Conservation (phyloP, 2,113 vertebrate species). For the Nicator chloris region DNA sequence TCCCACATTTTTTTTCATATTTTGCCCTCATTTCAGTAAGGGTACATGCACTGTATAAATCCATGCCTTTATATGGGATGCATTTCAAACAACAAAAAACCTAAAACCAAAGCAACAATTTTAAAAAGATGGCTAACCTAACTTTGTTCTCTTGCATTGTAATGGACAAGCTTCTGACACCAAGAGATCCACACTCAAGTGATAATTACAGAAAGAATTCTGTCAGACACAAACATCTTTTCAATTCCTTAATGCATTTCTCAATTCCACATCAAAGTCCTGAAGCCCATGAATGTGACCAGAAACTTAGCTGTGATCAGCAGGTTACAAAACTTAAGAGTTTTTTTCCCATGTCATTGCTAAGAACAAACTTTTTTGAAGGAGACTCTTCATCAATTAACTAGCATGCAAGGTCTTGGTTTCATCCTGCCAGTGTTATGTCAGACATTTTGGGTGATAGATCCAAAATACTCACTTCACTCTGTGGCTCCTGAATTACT, state of each 20-base stretch:
- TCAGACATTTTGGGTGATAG: not conserved
- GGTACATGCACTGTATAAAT: not conserved
- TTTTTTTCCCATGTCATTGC: not conserved
- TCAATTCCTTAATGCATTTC: not conserved
- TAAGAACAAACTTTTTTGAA: not conserved
- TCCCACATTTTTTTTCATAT: not conserved
- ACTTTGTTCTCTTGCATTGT: not conserved
- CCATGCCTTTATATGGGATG: rapidly evolving
- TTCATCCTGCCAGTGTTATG: not conserved
- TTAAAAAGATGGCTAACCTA: not conserved
- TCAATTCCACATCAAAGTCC: not conserved
- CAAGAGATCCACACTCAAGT: not conserved
- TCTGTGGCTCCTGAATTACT: constrained; percentile 95
- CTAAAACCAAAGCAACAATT: not conserved
- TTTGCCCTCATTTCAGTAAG: not conserved
- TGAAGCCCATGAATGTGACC: not conserved
- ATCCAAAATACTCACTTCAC: constrained; percentile 81
- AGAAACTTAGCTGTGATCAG: not conserved
- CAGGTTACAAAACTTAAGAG: not conserved
- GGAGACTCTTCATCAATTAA: not conserved
- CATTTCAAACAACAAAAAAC: not conserved
- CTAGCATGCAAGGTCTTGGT: not conserved
- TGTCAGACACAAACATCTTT: not conserved
- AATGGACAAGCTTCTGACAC: not conserved
- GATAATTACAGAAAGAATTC: not conserved